A percentile compares a stretch with the other conserved stretches of the same genome.
Conservation (phyloP, 1,140 invertebrate genomes). For the Drosophila sulfurigaster region DNA sequence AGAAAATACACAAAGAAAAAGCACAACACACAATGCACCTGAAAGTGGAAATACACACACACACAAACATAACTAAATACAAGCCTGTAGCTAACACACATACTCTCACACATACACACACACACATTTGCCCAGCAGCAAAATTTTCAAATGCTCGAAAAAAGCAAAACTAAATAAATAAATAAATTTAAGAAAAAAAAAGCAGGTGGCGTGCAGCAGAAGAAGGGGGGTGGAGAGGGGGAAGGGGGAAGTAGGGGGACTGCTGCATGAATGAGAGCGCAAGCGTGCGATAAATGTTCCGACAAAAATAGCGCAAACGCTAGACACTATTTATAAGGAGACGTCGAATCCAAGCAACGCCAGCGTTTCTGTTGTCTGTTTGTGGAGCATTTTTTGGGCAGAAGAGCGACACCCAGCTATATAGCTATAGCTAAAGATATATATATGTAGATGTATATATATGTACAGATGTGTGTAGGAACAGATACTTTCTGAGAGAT, state of each 20-base stretch:
- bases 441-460: constrained; percentile 5
- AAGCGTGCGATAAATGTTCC: constrained; percentile 76
- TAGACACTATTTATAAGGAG: constrained; percentile 78
- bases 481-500: constrained; percentile 9
- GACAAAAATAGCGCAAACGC: constrained; percentile 76
- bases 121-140: constrained; percentile 37
- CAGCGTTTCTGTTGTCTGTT: constrained; percentile 43
- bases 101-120: constrained; percentile 36
- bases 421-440: constrained; percentile 18
- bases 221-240: too few species aligned
- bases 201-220: constrained; percentile 21
- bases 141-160: constrained; percentile 14
- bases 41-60: constrained; percentile 44
- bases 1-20: too few species aligned
- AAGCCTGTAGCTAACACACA: constrained; percentile 22
- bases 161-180: constrained; percentile 61
- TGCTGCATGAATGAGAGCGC: constrained; percentile 76
- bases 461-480: constrained; percentile 19
- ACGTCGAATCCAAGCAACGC: constrained; percentile 23
- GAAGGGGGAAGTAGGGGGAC: background rate
- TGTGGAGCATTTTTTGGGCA: constrained; percentile 46
- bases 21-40: constrained; percentile 69
- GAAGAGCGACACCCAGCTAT: constrained; percentile 22
- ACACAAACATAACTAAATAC: background rate
- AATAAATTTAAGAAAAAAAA: constrained; percentile 61